Evolutionary conservation across 2,113 vertebrate genomes (phyloP), one percentile per base, ranked within the genome.

Genomic region (Dicentrarchus labrax): DNA sequence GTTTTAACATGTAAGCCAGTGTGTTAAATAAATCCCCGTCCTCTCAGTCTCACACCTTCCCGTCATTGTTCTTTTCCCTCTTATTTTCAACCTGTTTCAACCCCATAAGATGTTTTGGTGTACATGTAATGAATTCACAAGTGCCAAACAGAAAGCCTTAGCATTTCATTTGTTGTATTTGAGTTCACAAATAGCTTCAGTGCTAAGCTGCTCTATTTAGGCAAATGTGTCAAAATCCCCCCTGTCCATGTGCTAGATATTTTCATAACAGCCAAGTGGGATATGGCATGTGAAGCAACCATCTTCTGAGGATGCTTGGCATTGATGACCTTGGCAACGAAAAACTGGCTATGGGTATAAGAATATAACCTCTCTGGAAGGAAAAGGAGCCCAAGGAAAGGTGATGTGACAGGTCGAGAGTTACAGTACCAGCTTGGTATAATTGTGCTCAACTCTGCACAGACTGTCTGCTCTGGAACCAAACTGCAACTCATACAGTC

Each of bases 351-450:
- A 4, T 16, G 43, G 50, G 38, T 71, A 21, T 67, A 30, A 69
- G 24, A 75, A 65, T 54, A 76, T 61, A 72, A 76, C 47, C 73
- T 78, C 57, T 73, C 78, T 36, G 65, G 30, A 60, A 68, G 22
- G 60, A 50, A 74, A 53, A 73, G 8, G 71, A 88, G 68, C 48
- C 41, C 38, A 45, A 59, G 30, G 30, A 30, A 30, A 30, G 73
- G 66, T 82, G 76, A 86, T 64, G 59, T 83, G 90, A 89, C 83
- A 78, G 64, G 86, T 72, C 77, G 77, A 73, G 83, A 70, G 67
- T 59, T 80, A 30, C 30, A 30, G 30, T 30, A 69, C 67, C 68
- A 41, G 70, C 76, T 83, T n/a, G 5, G 68, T 78, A 43, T 87
- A 83, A 87, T 70, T 85, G 82, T 68, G 76, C 76, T 76, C 82